Conservation (phyloP, 2,888 invertebrate genomes). For the Hermodice carunculata region DNA sequence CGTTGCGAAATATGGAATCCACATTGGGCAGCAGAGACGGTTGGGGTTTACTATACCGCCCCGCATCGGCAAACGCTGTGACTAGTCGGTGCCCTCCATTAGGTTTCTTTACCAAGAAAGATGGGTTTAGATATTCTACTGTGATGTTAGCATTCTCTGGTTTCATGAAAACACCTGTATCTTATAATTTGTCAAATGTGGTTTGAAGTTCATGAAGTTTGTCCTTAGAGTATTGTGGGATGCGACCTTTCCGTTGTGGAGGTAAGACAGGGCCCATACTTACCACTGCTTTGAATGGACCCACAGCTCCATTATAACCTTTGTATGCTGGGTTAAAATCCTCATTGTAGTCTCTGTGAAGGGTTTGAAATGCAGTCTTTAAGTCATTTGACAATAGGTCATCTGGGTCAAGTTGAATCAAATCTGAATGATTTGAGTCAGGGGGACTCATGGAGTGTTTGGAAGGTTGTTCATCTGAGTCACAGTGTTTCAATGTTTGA, state of each 20-base stretch:
- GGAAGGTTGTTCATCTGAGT: too few species aligned
- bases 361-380: too few species aligned
- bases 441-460: too few species aligned
- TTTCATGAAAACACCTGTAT: constrained; percentile 32
- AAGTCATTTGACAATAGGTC: too few species aligned
- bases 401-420: too few species aligned
- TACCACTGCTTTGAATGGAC: constrained; percentile 39
- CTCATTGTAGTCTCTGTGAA: too few species aligned
- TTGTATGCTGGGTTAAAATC: constrained; percentile 34
- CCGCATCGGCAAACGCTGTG: constrained; percentile 41
- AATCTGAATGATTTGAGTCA: too few species aligned
- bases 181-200: constrained; percentile 44
- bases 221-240: constrained; percentile 42
- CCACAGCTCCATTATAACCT: constrained; percentile 40
- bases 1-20: constrained; percentile 33
- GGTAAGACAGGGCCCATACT: constrained; percentile 47
- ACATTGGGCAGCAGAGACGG: not conserved
- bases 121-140: constrained; percentile 47
- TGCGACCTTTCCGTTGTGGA: constrained; percentile 43
- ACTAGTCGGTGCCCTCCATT: constrained; percentile 24
- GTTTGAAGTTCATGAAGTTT: constrained; percentile 38
- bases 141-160: constrained; percentile 35
- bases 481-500: too few species aligned
- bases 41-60: constrained; percentile 20
- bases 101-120: constrained; percentile 40